Evolutionary conservation across 2,888 invertebrate species (phyloP).

Genomic region (Mongoloraphidia duomilia): DNA sequence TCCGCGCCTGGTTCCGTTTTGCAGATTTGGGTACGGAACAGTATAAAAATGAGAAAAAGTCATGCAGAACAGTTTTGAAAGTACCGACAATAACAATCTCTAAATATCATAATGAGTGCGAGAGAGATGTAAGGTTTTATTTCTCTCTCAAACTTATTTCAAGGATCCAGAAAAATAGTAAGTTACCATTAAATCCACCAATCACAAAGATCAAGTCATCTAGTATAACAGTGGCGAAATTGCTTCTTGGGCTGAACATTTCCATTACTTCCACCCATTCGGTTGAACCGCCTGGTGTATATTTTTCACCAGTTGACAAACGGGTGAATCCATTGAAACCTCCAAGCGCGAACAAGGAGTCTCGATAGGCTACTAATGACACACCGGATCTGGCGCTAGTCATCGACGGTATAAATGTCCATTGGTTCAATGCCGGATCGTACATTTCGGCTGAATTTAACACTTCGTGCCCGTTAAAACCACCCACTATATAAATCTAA

Average conservation of each 20-base stretch:
- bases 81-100: too few relatives aligned
- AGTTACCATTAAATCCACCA: slow-evolving; percentile 67
- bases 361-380: slow-evolving; percentile 49
- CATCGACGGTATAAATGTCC: slow-evolving; percentile 61
- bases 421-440: slow-evolving; percentile 51
- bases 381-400: slow-evolving; percentile 60
- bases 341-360: slow-evolving; percentile 60
- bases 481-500: slow-evolving; percentile 62
- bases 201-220: slow-evolving; percentile 68
- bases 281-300: slow-evolving; percentile 28
- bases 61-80: too few relatives aligned
- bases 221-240: slow-evolving; percentile 62
- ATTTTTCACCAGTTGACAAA: slow-evolving; percentile 45
- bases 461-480: slow-evolving; percentile 66
- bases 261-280: slow-evolving; percentile 55
- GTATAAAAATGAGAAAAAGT: too few relatives aligned
- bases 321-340: slow-evolving; percentile 65
- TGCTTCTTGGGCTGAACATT: slow-evolving; percentile 66
- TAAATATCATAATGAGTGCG: too few relatives aligned
- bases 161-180: background rate
- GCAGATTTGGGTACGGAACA: too few relatives aligned
- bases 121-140: too few relatives aligned
- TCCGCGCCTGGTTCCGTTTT: too few relatives aligned
- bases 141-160: too few relatives aligned
- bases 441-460: slow-evolving; percentile 62